phyloP scores from a whole-genome alignment of 2,113 vertebrate genomes.

The Silurus glanis region DNA sequence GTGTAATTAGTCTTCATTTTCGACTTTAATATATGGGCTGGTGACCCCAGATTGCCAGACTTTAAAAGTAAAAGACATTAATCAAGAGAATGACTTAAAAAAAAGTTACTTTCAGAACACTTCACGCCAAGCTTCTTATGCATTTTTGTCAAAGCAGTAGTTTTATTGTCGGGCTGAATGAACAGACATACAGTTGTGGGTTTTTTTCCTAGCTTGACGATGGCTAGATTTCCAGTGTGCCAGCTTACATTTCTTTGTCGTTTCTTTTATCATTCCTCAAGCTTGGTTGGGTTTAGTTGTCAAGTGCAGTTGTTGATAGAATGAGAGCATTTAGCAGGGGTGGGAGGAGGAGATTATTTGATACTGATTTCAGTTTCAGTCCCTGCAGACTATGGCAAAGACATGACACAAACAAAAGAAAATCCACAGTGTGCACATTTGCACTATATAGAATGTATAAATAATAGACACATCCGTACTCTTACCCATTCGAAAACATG shows the following conservation, averaged over 20 bases:
- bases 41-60: background rate
- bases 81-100: background rate
- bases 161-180: background rate
- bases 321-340: conserved; percentile 1
- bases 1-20: background rate
- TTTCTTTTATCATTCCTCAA: background rate
- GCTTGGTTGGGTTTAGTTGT: background rate
- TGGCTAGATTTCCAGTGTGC: conserved; percentile 8
- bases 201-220: conserved; percentile 10
- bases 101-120: conserved; percentile 12
- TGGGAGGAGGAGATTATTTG: background rate
- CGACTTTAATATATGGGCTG: background rate
- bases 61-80: background rate
- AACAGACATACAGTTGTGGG: background rate
- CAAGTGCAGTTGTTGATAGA: background rate
- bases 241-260: conserved; percentile 2
- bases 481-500: conserved; percentile 10
- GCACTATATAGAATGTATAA: conserved; percentile 35
- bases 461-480: conserved; percentile 25
- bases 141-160: conserved; percentile 34
- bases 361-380: conserved; percentile 40
- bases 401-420: conserved; percentile 29
- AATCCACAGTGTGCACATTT: conserved; percentile 16
- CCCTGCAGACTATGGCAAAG: conserved; percentile 51
- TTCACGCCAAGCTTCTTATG: conserved; percentile 29